Conservation (phyloP, 2,797 vertebrate genomes). For the Falco cherrug region DNA sequence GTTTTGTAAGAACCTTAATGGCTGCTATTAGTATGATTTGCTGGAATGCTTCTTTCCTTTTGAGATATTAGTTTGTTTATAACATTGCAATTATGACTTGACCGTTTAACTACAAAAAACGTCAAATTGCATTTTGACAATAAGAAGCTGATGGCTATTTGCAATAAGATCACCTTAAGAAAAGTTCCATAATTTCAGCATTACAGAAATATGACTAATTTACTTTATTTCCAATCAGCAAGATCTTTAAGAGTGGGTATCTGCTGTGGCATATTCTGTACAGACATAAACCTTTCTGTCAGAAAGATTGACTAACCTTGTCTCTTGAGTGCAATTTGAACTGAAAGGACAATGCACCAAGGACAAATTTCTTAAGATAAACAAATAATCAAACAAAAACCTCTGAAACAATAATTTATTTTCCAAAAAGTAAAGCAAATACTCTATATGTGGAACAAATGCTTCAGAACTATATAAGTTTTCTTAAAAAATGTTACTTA, state of each 20-base stretch:
- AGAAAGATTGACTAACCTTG: conserved; percentile 3
- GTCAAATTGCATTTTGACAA: neutral
- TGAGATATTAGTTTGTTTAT: neutral
- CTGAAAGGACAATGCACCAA: conserved; percentile 1
- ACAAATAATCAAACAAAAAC: neutral
- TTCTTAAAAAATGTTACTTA: neutral
- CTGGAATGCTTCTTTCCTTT: neutral
- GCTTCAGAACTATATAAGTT: neutral
- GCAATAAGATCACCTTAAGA: neutral
- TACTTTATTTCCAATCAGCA: neutral
- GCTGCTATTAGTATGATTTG: neutral
- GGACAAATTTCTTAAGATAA: neutral
- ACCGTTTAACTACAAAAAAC: neutral
- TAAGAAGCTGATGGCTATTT: neutral
- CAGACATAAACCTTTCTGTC: conserved; percentile 26
- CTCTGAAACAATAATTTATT: neutral
- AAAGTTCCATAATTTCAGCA: neutral
- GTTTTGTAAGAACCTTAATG: neutral
- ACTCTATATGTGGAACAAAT: neutral
- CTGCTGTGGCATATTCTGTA: neutral
- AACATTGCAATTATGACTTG: neutral
- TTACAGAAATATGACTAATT: conserved; percentile 7
- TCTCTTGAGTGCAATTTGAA: conserved; percentile 12
- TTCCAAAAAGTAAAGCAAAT: neutral
- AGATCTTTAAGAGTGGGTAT: neutral